Evolutionary conservation across 2,113 vertebrate species (phyloP).

Genomic region (Anthoscopus minutus): DNA sequence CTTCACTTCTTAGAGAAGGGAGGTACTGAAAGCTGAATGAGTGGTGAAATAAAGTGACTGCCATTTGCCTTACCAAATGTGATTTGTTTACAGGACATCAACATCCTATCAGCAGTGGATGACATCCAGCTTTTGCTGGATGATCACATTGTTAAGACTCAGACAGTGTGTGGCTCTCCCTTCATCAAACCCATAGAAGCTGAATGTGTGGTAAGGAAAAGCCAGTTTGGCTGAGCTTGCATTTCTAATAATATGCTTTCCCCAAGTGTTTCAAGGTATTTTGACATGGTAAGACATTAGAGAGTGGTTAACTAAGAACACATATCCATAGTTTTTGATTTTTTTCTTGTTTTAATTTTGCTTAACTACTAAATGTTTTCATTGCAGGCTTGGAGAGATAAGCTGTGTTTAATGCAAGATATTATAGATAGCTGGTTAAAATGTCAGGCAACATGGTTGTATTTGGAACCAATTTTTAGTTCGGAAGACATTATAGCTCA

Average conservation of each 20-base stretch:
- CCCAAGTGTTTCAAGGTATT: not conserved
- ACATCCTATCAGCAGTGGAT: constrained; percentile 82
- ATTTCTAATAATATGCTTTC: not conserved
- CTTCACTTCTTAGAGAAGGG: not conserved
- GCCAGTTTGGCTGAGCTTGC: not conserved
- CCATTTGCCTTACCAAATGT: not conserved
- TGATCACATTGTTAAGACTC: constrained; percentile 88
- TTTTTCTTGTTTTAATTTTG: not conserved
- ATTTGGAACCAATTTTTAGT: constrained; percentile 93
- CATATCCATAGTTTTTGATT: not conserved
- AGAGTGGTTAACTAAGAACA: not conserved
- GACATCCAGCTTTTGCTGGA: constrained; percentile 89
- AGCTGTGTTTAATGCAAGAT: constrained; percentile 80
- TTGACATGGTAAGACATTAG: not conserved
- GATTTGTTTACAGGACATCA: constrained; percentile 73
- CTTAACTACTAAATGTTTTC: not conserved
- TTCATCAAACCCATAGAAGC: constrained; percentile 88
- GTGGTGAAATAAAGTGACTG: not conserved
- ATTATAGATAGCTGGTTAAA: constrained; percentile 84
- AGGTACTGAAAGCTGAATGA: not conserved
- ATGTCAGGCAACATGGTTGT: constrained; percentile 88
- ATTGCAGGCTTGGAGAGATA: constrained; percentile 84
- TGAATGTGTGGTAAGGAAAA: constrained; percentile 81
- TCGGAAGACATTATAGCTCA: constrained; percentile 89
- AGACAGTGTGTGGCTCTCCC: constrained; percentile 88